Percentiles rank a stretch among this genome's conserved stretches.
These are phyloP conservation scores for Oncorhynchus clarkii DNA, from an alignment of 2,113 vertebrate genomes.

Conservation along the genomic window DNA sequence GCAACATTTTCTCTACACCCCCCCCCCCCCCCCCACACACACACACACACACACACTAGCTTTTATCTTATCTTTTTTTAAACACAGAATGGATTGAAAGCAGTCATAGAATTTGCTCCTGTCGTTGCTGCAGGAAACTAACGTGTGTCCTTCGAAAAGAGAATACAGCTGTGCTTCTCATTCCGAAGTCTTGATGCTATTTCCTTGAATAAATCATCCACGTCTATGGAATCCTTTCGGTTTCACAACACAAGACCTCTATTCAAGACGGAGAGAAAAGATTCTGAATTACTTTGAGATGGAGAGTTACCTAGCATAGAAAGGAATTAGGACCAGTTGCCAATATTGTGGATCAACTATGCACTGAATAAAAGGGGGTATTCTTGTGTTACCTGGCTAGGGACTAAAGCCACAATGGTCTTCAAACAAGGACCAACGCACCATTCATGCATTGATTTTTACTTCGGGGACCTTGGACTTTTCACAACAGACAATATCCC, in stretches of 20 bases:
- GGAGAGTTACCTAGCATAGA: slow-evolving; percentile 75
- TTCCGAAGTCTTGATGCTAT: slow-evolving; percentile 70
- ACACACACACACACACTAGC: background rate
- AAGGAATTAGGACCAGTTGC: slow-evolving; percentile 79
- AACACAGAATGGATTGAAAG: slow-evolving; percentile 56
- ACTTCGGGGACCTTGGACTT: slow-evolving; percentile 78
- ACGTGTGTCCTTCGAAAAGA: slow-evolving; percentile 69
- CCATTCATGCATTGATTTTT: slow-evolving; percentile 77
- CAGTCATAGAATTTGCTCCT: slow-evolving; percentile 63
- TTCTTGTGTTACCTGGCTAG: slow-evolving; percentile 78
- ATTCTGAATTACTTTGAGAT: slow-evolving; percentile 75
- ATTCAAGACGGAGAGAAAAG: slow-evolving; percentile 72
- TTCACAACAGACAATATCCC: slow-evolving; percentile 72
- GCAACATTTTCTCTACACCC: slow-evolving; percentile 2
- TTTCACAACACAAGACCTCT: slow-evolving; percentile 61
- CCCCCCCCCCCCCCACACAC: too few relatives aligned
- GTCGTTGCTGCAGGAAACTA: slow-evolving; percentile 55
- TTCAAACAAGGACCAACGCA: slow-evolving; percentile 75
- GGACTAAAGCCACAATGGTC: slow-evolving; percentile 79
- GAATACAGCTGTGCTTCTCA: slow-evolving; percentile 68
- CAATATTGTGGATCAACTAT: slow-evolving; percentile 81
- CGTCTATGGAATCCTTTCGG: slow-evolving; percentile 76
- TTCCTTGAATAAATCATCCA: slow-evolving; percentile 76
- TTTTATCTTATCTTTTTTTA: slow-evolving; percentile 47
- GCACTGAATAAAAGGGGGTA: slow-evolving; percentile 70